phyloP scores from a whole-genome alignment of 2,888 invertebrate species.

The Folsomia manolachei region DNA sequence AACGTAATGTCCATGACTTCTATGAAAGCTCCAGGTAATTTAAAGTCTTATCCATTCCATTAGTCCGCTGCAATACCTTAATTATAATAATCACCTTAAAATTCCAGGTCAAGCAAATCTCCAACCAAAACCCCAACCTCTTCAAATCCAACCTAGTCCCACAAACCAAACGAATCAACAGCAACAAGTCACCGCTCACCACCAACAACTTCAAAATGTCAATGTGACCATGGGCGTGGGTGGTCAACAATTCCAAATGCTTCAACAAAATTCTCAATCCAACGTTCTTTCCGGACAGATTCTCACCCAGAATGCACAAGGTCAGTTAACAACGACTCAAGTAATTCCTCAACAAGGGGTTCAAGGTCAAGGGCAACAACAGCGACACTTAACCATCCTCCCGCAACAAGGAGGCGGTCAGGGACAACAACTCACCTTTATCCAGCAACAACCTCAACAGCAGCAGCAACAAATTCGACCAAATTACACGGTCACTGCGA shows the following conservation, averaged over 20 bases:
- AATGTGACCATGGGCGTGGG: slow-evolving; percentile 50
- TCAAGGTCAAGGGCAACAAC: slow-evolving; percentile 46
- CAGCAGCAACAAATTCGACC: slow-evolving; percentile 43
- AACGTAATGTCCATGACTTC: background rate
- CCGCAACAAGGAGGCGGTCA: slow-evolving; percentile 33
- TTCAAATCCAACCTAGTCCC: slow-evolving; percentile 47
- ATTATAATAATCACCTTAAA: too few species aligned
- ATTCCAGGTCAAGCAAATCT: slow-evolving; percentile 38
- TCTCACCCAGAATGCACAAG: slow-evolving; percentile 36
- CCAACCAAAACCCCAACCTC: slow-evolving; percentile 44
- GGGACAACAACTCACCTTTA: slow-evolving; percentile 39
- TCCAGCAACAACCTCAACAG: slow-evolving; percentile 35
- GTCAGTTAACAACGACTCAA: slow-evolving; percentile 39
- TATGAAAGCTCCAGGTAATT: background rate
- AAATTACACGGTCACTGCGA: slow-evolving; percentile 35
- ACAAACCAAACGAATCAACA: slow-evolving; percentile 33
- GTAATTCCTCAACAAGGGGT: slow-evolving; percentile 50
- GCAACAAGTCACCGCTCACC: slow-evolving; percentile 51
- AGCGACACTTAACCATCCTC: slow-evolving; percentile 43
- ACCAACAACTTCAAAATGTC: slow-evolving; percentile 54
- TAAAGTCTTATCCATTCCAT: too few species aligned
- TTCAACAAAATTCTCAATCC: slow-evolving; percentile 43
- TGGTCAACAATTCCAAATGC: slow-evolving; percentile 47
- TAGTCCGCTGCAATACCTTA: too few species aligned
- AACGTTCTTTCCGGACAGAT: slow-evolving; percentile 40